Conservation (phyloP, 2,797 vertebrate species). For the Peromyscus eremicus region DNA sequence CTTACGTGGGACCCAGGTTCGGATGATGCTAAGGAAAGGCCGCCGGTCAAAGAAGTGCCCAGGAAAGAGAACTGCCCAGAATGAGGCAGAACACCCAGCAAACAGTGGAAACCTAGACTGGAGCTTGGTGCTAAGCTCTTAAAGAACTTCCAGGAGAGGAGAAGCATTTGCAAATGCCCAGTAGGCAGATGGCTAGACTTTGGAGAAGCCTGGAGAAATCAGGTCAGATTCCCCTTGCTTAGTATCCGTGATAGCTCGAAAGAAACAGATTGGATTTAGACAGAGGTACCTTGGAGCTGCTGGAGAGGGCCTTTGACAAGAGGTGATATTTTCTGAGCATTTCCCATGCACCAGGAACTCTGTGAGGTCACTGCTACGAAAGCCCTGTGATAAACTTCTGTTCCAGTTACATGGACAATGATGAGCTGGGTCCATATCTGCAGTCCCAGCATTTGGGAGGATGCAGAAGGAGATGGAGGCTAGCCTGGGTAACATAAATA, state of each 20-base stretch:
- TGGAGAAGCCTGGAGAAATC: not conserved
- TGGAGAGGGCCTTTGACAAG: not conserved
- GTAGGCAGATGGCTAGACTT: not conserved
- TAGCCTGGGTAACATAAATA: not conserved
- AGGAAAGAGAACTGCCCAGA: not conserved
- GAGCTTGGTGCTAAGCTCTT: not conserved
- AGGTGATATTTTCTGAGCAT: not conserved
- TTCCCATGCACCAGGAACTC: not conserved
- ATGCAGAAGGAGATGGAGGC: not conserved
- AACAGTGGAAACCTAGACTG: not conserved
- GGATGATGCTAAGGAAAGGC: not conserved
- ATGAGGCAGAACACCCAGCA: not conserved
- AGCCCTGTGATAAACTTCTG: not conserved
- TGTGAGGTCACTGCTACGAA: not conserved
- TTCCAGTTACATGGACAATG: not conserved
- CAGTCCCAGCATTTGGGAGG: not conserved
- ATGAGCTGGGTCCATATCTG: not conserved
- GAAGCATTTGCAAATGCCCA: not conserved
- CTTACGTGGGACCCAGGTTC: not conserved
- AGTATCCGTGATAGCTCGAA: not conserved
- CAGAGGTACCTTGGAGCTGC: not conserved
- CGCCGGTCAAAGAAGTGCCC: not conserved
- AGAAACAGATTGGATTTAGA: not conserved
- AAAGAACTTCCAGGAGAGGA: not conserved
- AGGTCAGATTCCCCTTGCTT: not conserved